phyloP scores from a whole-genome alignment of 2,113 vertebrate species.

The Barnardius zonarius region DNA sequence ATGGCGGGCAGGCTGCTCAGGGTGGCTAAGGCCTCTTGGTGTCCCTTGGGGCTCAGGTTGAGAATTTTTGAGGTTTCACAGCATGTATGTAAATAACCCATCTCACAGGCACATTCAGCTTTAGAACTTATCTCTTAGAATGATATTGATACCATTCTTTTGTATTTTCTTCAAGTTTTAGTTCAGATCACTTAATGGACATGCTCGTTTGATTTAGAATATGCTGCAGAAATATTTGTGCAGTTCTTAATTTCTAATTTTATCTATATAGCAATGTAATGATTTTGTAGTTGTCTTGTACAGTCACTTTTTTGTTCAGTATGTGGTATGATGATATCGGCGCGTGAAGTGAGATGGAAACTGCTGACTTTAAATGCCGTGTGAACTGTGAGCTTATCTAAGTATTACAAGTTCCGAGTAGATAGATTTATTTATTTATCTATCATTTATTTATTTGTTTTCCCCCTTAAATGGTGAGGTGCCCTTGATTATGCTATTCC shows the following conservation, averaged over 20 bases:
- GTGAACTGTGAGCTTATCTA: neutral
- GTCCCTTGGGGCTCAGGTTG: accelerated
- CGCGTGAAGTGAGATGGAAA: neutral
- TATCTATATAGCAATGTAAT: neutral
- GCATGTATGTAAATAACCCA: neutral
- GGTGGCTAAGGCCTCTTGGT: neutral
- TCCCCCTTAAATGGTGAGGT: neutral
- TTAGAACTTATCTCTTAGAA: neutral
- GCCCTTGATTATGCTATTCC: no score
- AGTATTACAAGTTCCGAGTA: neutral
- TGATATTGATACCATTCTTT: neutral
- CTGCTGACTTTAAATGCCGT: neutral
- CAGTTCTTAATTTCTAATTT: neutral
- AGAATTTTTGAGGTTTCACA: neutral
- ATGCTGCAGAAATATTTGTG: neutral
- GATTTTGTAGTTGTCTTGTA: neutral
- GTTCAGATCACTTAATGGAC: neutral
- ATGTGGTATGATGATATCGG: no score
- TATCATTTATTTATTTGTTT: neutral
- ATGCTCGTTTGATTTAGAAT: neutral
- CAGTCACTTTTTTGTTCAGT: neutral
- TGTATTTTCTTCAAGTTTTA: neutral
- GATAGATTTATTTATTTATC: neutral
- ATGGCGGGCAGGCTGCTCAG: neutral
- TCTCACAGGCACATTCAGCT: neutral